Conservation (phyloP, 2,888 invertebrate species). For the Cecidostiba fungosa region DNA sequence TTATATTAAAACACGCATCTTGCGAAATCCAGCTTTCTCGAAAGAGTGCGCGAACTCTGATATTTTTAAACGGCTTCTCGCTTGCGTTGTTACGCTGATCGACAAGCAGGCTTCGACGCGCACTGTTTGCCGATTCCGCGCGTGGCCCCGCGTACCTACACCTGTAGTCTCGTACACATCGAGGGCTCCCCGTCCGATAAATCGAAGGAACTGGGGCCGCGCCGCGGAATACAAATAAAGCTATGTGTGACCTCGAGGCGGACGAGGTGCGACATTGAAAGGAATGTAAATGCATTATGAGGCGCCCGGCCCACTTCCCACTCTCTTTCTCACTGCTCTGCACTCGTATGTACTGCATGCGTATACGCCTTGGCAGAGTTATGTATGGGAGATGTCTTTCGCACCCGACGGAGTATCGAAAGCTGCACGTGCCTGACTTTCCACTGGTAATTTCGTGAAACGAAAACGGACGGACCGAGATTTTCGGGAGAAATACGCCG, state of each 20-base stretch:
- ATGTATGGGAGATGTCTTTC: neutral
- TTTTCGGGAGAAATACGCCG: neutral
- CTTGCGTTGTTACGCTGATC: slow-evolving; percentile 36
- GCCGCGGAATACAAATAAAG: slow-evolving; percentile 66
- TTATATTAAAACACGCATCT: neutral
- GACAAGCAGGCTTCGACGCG: slow-evolving; percentile 29
- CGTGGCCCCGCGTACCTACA: slow-evolving; percentile 53
- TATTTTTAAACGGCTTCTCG: slow-evolving; percentile 62
- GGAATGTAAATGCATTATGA: slow-evolving; percentile 77
- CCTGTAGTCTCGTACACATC: slow-evolving; percentile 43
- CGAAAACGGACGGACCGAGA: too few relatives aligned
- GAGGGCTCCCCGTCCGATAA: slow-evolving; percentile 69
- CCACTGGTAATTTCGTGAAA: neutral
- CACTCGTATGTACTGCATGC: neutral
- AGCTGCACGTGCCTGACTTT: slow-evolving; percentile 13
- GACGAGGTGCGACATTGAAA: slow-evolving; percentile 77
- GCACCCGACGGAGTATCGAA: neutral
- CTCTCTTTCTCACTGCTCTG: slow-evolving; percentile 44
- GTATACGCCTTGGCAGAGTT: neutral
- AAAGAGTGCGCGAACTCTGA: neutral
- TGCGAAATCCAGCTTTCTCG: neutral
- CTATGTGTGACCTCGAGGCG: slow-evolving; percentile 72
- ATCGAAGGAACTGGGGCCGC: slow-evolving; percentile 71
- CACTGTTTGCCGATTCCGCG: slow-evolving; percentile 64
- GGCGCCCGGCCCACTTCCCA: slow-evolving; percentile 72